phyloP scores from a whole-genome alignment of 2,888 invertebrate genomes.

The Mythimna impura region DNA sequence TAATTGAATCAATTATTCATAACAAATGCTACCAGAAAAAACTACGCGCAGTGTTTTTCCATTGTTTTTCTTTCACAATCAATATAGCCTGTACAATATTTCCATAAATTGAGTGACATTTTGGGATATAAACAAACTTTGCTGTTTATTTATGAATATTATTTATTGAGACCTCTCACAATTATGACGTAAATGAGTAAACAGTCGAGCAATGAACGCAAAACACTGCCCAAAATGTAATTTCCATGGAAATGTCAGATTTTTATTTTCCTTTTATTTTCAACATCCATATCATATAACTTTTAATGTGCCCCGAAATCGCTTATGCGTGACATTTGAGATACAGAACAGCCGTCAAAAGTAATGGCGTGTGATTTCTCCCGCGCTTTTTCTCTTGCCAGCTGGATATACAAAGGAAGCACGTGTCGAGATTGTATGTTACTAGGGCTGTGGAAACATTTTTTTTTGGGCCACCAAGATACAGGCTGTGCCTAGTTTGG shows the following conservation, averaged over 20 bases:
- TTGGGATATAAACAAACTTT: too few relatives aligned
- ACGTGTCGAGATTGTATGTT: neutral
- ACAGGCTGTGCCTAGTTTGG: too few relatives aligned
- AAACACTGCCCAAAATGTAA: neutral
- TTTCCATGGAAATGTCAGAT: slow-evolving; percentile 22
- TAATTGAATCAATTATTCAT: too few relatives aligned
- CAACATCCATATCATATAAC: slow-evolving; percentile 38
- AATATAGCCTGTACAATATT: too few relatives aligned
- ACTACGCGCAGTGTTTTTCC: too few relatives aligned
- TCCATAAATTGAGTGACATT: too few relatives aligned
- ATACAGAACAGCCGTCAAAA: slow-evolving; percentile 31
- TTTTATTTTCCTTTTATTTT: slow-evolving; percentile 26
- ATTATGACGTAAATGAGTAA: neutral
- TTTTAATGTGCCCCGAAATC: slow-evolving; percentile 35
- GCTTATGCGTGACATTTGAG: slow-evolving; percentile 28
- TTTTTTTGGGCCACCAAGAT: too few relatives aligned
- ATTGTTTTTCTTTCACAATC: too few relatives aligned
- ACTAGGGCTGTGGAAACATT: too few relatives aligned
- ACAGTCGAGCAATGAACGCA: slow-evolving; percentile 1
- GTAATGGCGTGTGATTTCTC: slow-evolving; percentile 35
- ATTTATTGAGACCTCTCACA: neutral
- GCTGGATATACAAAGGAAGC: neutral
- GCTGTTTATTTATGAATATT: too few relatives aligned
- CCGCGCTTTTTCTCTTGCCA: slow-evolving; percentile 21
- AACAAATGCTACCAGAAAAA: too few relatives aligned